Conservation (phyloP, 2,888 invertebrate species). For the Escarpia spicata region DNA sequence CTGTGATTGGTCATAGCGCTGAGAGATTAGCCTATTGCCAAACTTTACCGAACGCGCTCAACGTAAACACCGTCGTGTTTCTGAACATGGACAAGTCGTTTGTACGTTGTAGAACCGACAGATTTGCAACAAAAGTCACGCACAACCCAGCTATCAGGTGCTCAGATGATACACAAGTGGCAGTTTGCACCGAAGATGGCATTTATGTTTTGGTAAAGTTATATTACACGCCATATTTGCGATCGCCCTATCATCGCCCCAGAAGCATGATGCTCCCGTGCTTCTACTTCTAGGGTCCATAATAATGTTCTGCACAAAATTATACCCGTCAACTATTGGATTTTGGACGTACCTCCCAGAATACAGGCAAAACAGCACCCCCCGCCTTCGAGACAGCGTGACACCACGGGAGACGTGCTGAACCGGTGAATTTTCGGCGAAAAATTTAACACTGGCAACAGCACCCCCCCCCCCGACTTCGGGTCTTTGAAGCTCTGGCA, state of each 20-base stretch:
- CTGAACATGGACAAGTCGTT: background rate
- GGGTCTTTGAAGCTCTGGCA: too few relatives aligned
- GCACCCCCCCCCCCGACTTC: too few relatives aligned
- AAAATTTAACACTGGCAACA: too few relatives aligned
- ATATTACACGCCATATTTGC: background rate
- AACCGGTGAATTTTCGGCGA: too few relatives aligned
- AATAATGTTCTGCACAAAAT: background rate
- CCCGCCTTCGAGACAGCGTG: too few relatives aligned
- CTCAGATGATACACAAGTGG: background rate
- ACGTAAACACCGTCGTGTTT: conserved; percentile 9
- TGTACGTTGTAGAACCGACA: background rate
- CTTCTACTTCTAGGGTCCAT: background rate
- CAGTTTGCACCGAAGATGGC: background rate
- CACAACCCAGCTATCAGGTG: conserved; percentile 7
- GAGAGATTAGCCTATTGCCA: background rate
- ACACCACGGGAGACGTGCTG: too few relatives aligned
- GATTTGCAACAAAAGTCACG: conserved; percentile 3
- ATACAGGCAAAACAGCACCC: too few relatives aligned
- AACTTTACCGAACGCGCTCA: background rate
- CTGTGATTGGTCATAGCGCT: background rate
- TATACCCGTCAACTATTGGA: too few relatives aligned
- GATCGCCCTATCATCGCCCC: background rate
- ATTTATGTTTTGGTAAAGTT: background rate
- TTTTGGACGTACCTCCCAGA: too few relatives aligned
- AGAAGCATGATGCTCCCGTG: background rate